phyloP scores from a whole-genome alignment of 1,140 invertebrate species.

The Scaptomyza graminum region DNA sequence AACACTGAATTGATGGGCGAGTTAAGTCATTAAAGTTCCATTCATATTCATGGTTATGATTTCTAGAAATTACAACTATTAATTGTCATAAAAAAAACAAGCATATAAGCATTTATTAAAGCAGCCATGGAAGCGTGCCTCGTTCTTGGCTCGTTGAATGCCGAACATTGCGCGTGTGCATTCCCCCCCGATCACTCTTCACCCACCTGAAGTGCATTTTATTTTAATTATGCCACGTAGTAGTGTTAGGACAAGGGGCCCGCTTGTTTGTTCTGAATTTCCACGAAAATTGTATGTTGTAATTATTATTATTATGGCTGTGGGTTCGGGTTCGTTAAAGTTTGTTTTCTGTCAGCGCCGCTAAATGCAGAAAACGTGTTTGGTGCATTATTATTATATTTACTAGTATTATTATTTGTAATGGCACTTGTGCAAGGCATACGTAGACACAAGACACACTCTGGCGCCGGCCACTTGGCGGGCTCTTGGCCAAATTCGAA shows the following conservation, averaged over 20 bases:
- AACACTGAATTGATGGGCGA: conserved; percentile 18
- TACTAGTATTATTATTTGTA: conserved; percentile 41
- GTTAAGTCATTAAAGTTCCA: conserved; percentile 67
- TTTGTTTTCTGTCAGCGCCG: conserved; percentile 23
- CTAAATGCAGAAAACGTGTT: conserved; percentile 39
- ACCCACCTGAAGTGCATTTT: conserved; percentile 47
- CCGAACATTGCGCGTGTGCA: conserved; percentile 23
- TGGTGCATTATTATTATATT: conserved; percentile 48
- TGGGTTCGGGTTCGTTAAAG: conserved; percentile 11
- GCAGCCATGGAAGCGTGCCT: conserved; percentile 68
- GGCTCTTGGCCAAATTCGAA: conserved; percentile 2
- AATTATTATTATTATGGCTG: conserved; percentile 53
- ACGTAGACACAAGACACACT: conserved; percentile 4
- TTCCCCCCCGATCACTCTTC: neutral
- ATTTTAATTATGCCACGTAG: conserved; percentile 77
- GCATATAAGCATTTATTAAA: conserved; percentile 76
- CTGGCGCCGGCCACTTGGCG: conserved; percentile 58
- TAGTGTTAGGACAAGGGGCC: conserved; percentile 1
- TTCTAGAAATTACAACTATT: conserved; percentile 78
- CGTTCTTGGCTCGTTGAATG: neutral
- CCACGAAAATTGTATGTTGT: conserved; percentile 75
- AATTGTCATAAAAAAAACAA: conserved; percentile 66
- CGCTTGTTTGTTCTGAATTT: conserved; percentile 61
- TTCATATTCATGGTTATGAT: conserved; percentile 65
- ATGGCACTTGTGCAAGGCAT: conserved; percentile 13